These are phyloP conservation scores for Sacculina carcini DNA, from an alignment of 2,888 invertebrate species.

Conservation along the genomic window DNA sequence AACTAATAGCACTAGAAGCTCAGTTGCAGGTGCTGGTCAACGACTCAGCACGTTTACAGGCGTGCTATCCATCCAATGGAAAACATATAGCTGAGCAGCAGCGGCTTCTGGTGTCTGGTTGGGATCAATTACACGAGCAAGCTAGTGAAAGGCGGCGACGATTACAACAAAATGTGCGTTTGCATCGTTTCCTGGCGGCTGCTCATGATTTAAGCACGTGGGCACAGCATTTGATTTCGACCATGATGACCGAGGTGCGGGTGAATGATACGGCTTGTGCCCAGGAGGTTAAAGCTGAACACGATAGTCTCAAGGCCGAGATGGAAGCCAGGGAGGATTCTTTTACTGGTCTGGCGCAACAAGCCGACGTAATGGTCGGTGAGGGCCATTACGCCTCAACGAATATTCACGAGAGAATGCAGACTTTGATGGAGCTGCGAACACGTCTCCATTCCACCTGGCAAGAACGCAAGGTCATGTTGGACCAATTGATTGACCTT, in stretches of 20 bases:
- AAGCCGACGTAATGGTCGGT: slow-evolving; percentile 56
- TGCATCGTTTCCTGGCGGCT: slow-evolving; percentile 56
- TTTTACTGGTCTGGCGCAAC: slow-evolving; percentile 41
- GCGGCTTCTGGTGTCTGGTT: slow-evolving; percentile 54
- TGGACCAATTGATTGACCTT: slow-evolving; percentile 71
- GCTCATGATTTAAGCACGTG: slow-evolving; percentile 67
- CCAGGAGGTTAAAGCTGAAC: slow-evolving; percentile 53
- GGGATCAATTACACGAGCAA: slow-evolving; percentile 58
- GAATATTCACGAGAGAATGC: slow-evolving; percentile 53
- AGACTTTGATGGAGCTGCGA: slow-evolving; percentile 41
- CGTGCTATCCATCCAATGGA: slow-evolving; percentile 70
- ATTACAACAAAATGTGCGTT: slow-evolving; percentile 57
- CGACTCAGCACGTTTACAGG: slow-evolving; percentile 63
- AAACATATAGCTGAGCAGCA: slow-evolving; percentile 67
- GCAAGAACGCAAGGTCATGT: slow-evolving; percentile 61
- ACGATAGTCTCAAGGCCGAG: slow-evolving; percentile 51
- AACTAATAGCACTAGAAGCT: slow-evolving; percentile 68
- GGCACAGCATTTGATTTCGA: slow-evolving; percentile 48
- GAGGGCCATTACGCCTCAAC: slow-evolving; percentile 51
- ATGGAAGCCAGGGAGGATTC: slow-evolving; percentile 66
- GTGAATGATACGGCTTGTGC: slow-evolving; percentile 56
- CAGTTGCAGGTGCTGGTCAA: slow-evolving; percentile 73
- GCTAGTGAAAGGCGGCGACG: slow-evolving; percentile 51
- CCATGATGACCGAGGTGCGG: slow-evolving; percentile 48
- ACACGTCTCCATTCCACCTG: slow-evolving; percentile 54